A percentile compares a stretch with the other conserved stretches of the same genome.
Conservation (phyloP, 2,113 vertebrate species). For the Isichthys henryi region DNA sequence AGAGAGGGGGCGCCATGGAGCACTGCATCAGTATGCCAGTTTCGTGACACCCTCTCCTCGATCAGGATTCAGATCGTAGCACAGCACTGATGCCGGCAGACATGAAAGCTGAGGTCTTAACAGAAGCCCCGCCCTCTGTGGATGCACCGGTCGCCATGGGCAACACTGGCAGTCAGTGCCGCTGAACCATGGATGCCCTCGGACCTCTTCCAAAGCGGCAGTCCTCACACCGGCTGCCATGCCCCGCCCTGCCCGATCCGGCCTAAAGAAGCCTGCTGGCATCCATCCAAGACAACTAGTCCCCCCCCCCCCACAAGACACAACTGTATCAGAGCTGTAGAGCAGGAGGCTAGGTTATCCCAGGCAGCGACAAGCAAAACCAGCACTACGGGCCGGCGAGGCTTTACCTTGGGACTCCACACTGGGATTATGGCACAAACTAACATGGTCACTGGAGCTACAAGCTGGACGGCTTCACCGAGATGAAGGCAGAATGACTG, state of each 20-base stretch:
- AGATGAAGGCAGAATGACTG: neutral
- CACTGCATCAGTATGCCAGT: neutral
- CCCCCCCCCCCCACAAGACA: neutral
- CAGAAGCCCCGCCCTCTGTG: neutral
- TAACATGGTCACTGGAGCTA: neutral
- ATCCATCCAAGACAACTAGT: neutral
- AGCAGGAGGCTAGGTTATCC: neutral
- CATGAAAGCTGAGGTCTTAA: neutral
- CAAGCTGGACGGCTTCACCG: neutral
- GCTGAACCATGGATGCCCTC: neutral
- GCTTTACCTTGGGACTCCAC: neutral
- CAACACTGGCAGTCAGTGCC: neutral
- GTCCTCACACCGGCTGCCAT: neutral
- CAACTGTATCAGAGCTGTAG: neutral
- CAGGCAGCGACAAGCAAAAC: neutral
- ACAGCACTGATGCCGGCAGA: neutral
- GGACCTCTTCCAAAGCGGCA: neutral
- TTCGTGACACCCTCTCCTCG: neutral
- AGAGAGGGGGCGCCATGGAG: neutral
- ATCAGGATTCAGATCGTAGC: neutral
- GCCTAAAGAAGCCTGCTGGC: neutral
- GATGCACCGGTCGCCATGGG: neutral
- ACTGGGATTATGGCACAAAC: neutral
- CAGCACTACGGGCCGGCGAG: neutral
- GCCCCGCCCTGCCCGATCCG: neutral